Base-by-base conservation (phyloP, 2,888 invertebrate genomes). In the Crocallis elinguaria region DNA sequence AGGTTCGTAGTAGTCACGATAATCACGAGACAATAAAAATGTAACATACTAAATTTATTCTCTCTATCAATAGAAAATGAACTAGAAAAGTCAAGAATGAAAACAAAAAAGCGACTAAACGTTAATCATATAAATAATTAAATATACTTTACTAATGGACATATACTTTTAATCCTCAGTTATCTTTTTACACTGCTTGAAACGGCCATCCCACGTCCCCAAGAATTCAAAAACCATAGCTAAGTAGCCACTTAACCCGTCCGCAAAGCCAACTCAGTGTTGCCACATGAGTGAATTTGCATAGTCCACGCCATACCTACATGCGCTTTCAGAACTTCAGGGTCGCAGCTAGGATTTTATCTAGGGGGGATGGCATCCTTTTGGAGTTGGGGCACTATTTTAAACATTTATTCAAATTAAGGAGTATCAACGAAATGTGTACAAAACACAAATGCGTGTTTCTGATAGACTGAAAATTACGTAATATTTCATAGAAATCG, bases 261-360 rank as follows among this genome's bases (percentile, higher is more conserved):
- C 66, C 65, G 71, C 72, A 77, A 77, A 79, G 71, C 74, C 76
- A 67, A 59, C 67, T 72, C 75, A 67, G 65, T 60, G 66, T 46
- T 66, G 74, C 72, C 82, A 84, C 86, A 84, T 84, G 83, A 87
- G 69, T 77, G 83, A 79, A 67, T 81, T 77, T 82, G 79, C 80
- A 84, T 84, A 79, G 83, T 73, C 82, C 75, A 70, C 49, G 53
- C 67, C 71, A 64, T 73, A 68, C 73, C 70, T 70, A 69, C 68
- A 73, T 69, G 71, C 70, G 66, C 64, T 55, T 36, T 43, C 14
- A 39, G 38, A 42, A 39, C 12, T 11, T 33, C 33, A 21, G 46
- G 35, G 32, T 1, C 16, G 52, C 0, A 35, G 2, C 13, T 36
- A 46, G 37, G 30, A 14, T 1, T 16, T 12, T 32, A 0, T 23